Evolutionary conservation across 2,888 invertebrate species (phyloP).

Genomic region (Monopis laevigella): DNA sequence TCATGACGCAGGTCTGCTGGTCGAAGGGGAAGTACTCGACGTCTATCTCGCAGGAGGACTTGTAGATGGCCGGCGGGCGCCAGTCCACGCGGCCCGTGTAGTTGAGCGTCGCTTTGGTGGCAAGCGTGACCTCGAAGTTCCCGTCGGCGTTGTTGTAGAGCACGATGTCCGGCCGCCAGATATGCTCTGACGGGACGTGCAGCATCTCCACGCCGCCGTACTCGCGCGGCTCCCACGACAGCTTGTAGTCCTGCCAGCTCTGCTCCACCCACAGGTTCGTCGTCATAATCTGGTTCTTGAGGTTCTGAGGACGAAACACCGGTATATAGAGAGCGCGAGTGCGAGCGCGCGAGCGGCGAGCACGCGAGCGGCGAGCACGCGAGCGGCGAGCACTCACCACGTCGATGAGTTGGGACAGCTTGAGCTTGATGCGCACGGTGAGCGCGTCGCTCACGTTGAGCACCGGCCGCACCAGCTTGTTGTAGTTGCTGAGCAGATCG

Average conservation of each 20-base stretch:
- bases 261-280: constrained; percentile 94
- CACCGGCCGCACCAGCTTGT: constrained; percentile 95
- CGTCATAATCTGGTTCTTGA: constrained; percentile 95
- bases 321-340: constrained; percentile 67
- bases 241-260: constrained; percentile 95
- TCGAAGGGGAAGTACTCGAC: constrained; percentile 94
- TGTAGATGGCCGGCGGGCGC: constrained; percentile 97
- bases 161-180: constrained; percentile 96
- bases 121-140: constrained; percentile 91
- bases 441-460: constrained; percentile 95
- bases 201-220: constrained; percentile 95
- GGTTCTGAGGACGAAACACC: too few species aligned
- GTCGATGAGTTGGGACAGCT: constrained; percentile 96
- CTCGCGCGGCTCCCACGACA: constrained; percentile 94
- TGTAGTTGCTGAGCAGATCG: constrained; percentile 94
- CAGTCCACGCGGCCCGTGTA: constrained; percentile 90
- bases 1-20: constrained; percentile 92
- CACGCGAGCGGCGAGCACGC: constrained; percentile 58
- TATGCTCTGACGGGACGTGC: constrained; percentile 95
- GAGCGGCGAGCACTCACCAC: too few species aligned
- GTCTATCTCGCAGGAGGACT: constrained; percentile 92
- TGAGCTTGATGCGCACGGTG: constrained; percentile 94
- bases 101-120: constrained; percentile 90
- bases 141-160: constrained; percentile 94
- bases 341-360: constrained; percentile 22